Base-by-base conservation (phyloP, 2,888 invertebrate genomes). In the Noctuana brunneofusca region DNA sequence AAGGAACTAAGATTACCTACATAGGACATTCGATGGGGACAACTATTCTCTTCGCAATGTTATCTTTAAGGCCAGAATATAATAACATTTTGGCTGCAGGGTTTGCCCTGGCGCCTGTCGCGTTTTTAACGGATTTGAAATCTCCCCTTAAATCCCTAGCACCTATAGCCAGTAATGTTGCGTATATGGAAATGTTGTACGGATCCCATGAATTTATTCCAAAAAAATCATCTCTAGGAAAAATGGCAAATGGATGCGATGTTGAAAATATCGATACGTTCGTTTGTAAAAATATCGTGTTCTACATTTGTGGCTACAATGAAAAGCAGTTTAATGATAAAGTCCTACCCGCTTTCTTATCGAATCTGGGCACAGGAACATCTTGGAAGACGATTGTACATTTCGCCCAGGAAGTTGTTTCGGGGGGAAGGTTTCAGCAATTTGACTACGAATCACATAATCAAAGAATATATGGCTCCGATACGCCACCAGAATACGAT, bases 11-110 rank as follows among this genome's bases (percentile, higher is more conserved):
- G 67, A 82, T 92, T 11, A 92, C 93, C 58, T 98, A 97, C 80
- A 92, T 97, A 20, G 98, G 98, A 0, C 97, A 98, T 83, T 98
- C 97, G 0, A 97, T 98, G 95, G 98, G 98, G 0, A 96, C 96
- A 0, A 95, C 96, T 0, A 93, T 94, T 78, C 94, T 95, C 65
- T 95, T 95, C 73, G 94, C 95, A 0, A 93, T 96, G 87, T 90
- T 96, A 66, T 92, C 95, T 0, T 83, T 93, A 48, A 83, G 93
- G 38, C 95, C 95, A 0, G 93, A 95, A 75, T 94, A 95, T 66
- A 95, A 95, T 65, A 83, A 93, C 0, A 93, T 93, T 66, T 84
- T 96, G 18, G 92, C 91, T 54, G 92, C 93, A 0, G 95, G 94
- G 75, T 93, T 95, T 63, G 93, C 94, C 14, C 82, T 96, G 54